Evolutionary conservation across 2,888 invertebrate genomes (phyloP).

Genomic region (Scaeva pyrastri): DNA sequence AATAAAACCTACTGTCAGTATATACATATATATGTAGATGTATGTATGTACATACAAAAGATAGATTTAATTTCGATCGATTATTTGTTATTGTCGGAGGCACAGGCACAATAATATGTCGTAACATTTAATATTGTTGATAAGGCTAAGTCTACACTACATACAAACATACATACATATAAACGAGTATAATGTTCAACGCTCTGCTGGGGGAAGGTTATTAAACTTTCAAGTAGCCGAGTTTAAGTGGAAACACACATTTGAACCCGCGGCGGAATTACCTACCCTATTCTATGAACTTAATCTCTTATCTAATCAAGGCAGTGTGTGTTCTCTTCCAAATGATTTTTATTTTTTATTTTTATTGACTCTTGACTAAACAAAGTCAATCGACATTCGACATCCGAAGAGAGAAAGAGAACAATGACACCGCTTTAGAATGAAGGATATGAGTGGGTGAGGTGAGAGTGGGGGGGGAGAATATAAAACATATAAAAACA

Average conservation of each 20-base stretch:
- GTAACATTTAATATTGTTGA: no score
- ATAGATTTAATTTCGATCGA: no score
- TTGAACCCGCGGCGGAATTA: slow-evolving; percentile 48
- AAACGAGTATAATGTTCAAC: no score
- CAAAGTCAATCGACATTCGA: neutral
- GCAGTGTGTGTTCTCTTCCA: slow-evolving; percentile 20
- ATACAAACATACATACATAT: no score
- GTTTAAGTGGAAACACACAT: neutral
- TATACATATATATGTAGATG: no score
- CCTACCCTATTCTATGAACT: slow-evolving; percentile 21
- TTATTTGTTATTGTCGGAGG: no score
- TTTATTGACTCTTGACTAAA: slow-evolving; percentile 47
- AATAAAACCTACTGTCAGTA: no score
- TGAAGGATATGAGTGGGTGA: neutral
- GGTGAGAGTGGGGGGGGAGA: neutral
- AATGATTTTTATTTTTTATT: slow-evolving; percentile 1
- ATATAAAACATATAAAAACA: neutral
- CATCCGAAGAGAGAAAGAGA: neutral
- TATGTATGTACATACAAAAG: no score
- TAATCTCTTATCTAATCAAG: slow-evolving; percentile 68
- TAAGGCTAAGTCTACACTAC: no score
- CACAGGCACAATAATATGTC: no score
- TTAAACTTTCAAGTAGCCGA: slow-evolving; percentile 31
- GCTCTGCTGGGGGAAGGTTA: no score
- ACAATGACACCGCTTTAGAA: neutral